A percentile compares a stretch with the other conserved stretches of the same genome.
Conservation (phyloP, 2,797 vertebrate genomes). For the Cyclura pinguis region DNA sequence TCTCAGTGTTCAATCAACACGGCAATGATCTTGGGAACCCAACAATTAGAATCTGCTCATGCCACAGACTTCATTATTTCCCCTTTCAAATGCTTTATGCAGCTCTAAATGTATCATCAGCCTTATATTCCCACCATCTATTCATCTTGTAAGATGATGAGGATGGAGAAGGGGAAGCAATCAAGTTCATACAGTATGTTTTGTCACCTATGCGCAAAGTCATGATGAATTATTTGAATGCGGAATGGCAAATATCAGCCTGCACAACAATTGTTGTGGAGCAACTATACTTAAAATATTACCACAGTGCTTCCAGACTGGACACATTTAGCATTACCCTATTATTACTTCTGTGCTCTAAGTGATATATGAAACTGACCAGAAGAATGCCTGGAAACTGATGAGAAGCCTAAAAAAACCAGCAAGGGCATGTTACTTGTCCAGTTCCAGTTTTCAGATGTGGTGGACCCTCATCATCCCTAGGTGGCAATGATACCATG, state of each 20-base stretch:
- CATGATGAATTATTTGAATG: background rate
- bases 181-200: slow-evolving; percentile 9
- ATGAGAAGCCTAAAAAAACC: background rate
- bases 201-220: slow-evolving; percentile 26
- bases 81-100: slow-evolving; percentile 43
- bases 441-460: too few species aligned
- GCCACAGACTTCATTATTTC: slow-evolving; percentile 43
- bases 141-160: slow-evolving; percentile 29
- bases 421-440: background rate
- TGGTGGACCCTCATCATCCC: too few species aligned
- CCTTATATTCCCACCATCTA: slow-evolving; percentile 13
- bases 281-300: background rate
- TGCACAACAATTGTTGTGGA: background rate
- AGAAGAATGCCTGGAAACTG: background rate
- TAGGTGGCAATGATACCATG: too few species aligned
- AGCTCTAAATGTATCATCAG: slow-evolving; percentile 34
- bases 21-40: slow-evolving; percentile 26
- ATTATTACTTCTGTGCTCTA: background rate
- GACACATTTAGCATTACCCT: background rate
- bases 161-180: slow-evolving; percentile 11
- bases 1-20: slow-evolving; percentile 50
- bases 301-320: background rate
- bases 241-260: background rate
- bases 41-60: slow-evolving; percentile 53
- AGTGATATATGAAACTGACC: background rate